These are phyloP conservation scores for Epinephelus malabaricus DNA, from an alignment of 2,797 vertebrate genomes.

Conservation along the genomic window DNA sequence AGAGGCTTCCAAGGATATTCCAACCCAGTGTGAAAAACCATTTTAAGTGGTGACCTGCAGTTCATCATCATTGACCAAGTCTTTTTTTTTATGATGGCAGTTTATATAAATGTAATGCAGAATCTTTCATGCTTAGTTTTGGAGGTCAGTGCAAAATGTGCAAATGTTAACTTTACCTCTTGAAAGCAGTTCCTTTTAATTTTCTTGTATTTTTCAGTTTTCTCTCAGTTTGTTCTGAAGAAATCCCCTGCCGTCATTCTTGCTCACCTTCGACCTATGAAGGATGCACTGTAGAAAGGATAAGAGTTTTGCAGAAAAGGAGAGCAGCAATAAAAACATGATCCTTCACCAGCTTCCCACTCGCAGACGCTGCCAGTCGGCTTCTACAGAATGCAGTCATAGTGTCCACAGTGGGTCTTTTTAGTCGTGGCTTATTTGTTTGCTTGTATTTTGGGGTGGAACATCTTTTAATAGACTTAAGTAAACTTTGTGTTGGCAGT, in stretches of 20 bases:
- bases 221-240: not conserved
- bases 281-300: not conserved
- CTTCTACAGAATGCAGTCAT: too few species aligned
- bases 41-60: not conserved
- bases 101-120: not conserved
- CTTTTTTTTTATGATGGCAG: not conserved
- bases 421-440: not conserved
- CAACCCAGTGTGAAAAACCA: not conserved
- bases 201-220: not conserved
- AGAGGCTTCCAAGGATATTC: not conserved
- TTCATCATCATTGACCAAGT: slow-evolving; percentile 1
- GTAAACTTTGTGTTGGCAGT: too few species aligned
- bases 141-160: slow-evolving; percentile 1
- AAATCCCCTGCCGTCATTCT: not conserved
- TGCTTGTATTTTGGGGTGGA: not conserved
- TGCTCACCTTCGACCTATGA: not conserved
- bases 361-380: not conserved
- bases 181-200: not conserved
- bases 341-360: not conserved
- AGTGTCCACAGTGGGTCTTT: too few species aligned
- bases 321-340: not conserved
- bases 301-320: not conserved
- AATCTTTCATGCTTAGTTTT: slow-evolving; percentile 1
- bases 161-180: not conserved
- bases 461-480: too few species aligned